Evolutionary conservation across 2,113 vertebrate genomes (phyloP).

Genomic region (Cinclus cinclus): DNA sequence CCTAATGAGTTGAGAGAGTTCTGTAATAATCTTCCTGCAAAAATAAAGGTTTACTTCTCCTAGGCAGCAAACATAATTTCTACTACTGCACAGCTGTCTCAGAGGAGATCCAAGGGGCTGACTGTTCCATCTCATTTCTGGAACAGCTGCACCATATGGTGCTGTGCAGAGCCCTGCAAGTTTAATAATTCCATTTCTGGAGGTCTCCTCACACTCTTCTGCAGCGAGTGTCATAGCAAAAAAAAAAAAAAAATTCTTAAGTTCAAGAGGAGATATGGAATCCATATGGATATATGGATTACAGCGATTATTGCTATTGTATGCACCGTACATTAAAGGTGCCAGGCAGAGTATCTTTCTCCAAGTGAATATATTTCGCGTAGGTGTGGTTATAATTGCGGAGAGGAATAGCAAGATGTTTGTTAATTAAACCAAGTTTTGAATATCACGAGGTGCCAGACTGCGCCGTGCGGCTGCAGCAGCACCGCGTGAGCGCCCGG

Average conservation of each 20-base stretch:
- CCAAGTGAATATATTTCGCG: not conserved
- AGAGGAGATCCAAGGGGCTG: not conserved
- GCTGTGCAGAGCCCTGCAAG: not conserved
- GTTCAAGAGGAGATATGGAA: not conserved
- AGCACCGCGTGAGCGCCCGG: not conserved
- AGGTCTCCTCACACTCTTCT: not conserved
- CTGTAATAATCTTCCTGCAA: not conserved
- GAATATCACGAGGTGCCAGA: not conserved
- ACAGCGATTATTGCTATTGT: not conserved
- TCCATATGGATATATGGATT: not conserved
- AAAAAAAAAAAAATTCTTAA: not conserved
- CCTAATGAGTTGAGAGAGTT: not conserved
- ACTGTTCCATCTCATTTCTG: not conserved
- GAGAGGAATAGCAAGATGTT: not conserved
- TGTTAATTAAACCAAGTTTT: not conserved
- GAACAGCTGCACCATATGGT: slow-evolving; percentile 20
- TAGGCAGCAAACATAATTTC: not conserved
- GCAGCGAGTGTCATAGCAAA: not conserved
- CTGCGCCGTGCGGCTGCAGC: not conserved
- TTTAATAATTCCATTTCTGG: not conserved
- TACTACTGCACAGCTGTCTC: not conserved
- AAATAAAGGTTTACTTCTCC: slow-evolving; percentile 19
- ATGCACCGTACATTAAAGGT: not conserved
- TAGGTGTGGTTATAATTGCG: not conserved
- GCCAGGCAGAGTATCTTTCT: not conserved